Evolutionary conservation across 1,140 invertebrate species (phyloP), one percentile per base, ranked within the genome.

Genomic region (Anoplophora glabripennis): DNA sequence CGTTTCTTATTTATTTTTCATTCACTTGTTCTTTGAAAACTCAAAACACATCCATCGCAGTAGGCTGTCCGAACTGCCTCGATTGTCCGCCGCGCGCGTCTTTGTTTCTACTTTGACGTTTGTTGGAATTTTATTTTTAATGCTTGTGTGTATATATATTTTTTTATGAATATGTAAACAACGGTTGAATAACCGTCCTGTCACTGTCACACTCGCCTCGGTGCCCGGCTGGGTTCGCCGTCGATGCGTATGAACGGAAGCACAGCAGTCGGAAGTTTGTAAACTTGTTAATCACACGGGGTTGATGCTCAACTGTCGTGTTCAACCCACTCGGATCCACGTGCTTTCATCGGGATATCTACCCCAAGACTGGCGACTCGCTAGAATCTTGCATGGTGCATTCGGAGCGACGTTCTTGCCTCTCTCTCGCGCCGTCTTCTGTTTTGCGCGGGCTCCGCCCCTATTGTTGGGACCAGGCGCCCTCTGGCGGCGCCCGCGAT

Each of bases 341-440:
- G 73, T 75, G 71, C 63, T 68, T 35, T 63, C 70, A 60, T 64
- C 62, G 71, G 68, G 72, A 70, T 66, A 58, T 63, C 62, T 62
- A 68, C 65, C 74, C 74, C 74, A 70, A 73, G 67, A 75, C 74
- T 75, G 74, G 74, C 51, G 64, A 54, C 21, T 44, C 36, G 37
- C 52, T 54, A 55, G 53, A 53, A 62, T 58, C 69, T 61, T 67
- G 65, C 66, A 70, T 66, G 64, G 64, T 64, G 66, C 64, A 68
- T 67, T 64, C 46, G 57, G 63, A 56, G 57, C 63, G 60, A 45
- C 38, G 54, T 59, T 52, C 46, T 53, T 61, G 58, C 54, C 34
- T 67, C 61, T 53, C 59, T 59, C 57, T 61, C 59, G 61, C 58
- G 45, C 46, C 63, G 63, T 62, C 64, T 65, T 64, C 65, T 70